Conservation (phyloP, 2,797 vertebrate genomes). For the Bothrops alternatus region DNA sequence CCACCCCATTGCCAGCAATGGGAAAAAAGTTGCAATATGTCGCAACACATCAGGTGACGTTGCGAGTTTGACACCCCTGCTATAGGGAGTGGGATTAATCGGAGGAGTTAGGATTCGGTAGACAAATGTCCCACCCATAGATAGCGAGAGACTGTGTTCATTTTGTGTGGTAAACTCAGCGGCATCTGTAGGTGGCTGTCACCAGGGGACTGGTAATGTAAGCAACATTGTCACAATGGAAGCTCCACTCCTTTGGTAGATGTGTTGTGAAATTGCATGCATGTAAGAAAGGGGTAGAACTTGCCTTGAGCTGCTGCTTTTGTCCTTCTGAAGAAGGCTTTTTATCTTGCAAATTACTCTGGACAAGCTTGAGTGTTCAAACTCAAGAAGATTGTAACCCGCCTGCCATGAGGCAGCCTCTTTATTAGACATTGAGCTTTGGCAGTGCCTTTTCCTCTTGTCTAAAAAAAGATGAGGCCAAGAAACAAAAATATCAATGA, state of each 20-base stretch:
- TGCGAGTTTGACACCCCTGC: too few relatives aligned
- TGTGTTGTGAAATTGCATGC: not conserved
- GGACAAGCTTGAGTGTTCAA: not conserved
- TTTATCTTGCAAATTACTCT: not conserved
- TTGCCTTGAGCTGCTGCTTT: not conserved
- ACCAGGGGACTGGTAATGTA: not conserved
- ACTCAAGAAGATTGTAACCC: not conserved
- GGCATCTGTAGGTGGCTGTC: not conserved
- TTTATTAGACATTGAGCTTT: not conserved
- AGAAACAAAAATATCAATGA: conserved; percentile 51
- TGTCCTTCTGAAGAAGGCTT: not conserved
- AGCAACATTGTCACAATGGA: not conserved
- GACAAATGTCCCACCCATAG: not conserved
- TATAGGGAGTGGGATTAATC: not conserved
- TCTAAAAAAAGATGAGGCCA: not conserved
- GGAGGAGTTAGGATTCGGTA: not conserved
- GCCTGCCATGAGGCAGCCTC: not conserved
- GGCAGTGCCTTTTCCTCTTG: conserved; percentile 14
- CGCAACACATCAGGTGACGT: too few relatives aligned
- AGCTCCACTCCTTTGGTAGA: not conserved
- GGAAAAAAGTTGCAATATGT: too few relatives aligned
- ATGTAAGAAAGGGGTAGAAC: not conserved
- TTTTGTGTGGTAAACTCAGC: not conserved
- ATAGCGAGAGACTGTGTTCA: not conserved
- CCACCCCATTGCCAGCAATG: too few relatives aligned